Percentiles rank a stretch among this genome's conserved stretches.
Conservation (phyloP, 2,888 invertebrate species). For the Melieria omissa region DNA sequence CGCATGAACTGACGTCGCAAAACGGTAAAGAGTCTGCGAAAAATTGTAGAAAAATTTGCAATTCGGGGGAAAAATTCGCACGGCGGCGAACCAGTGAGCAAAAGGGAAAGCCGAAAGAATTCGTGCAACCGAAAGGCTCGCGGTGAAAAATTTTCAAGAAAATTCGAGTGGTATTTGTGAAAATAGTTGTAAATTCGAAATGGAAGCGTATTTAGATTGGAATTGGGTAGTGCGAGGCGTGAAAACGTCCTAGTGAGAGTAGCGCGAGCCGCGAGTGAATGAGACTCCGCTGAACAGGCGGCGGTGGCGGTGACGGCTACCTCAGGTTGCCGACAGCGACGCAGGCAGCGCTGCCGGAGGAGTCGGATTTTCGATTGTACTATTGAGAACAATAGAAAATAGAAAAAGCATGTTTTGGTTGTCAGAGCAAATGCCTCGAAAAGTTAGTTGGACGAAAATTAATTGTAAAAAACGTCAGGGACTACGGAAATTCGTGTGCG, state of each 20-base stretch:
- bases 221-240: too few species aligned
- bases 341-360: slow-evolving; percentile 39
- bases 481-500: slow-evolving; percentile 21
- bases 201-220: background rate
- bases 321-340: slow-evolving; percentile 34
- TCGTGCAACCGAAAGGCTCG: slow-evolving; percentile 26
- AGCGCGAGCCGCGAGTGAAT: slow-evolving; percentile 28
- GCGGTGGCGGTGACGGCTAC: slow-evolving; percentile 39
- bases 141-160: slow-evolving; percentile 41
- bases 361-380: slow-evolving; percentile 20
- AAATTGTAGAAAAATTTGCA: slow-evolving; percentile 36
- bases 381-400: slow-evolving; percentile 25
- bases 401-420: slow-evolving; percentile 34
- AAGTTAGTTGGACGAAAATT: slow-evolving; percentile 23
- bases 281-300: slow-evolving; percentile 52
- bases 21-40: slow-evolving; percentile 45
- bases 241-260: too few species aligned
- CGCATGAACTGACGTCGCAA: slow-evolving; percentile 35
- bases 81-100: slow-evolving; percentile 51
- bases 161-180: slow-evolving; percentile 27
- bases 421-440: slow-evolving; percentile 39
- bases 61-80: slow-evolving; percentile 52
- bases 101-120: slow-evolving; percentile 44
- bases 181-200: slow-evolving; percentile 9
- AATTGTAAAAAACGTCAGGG: slow-evolving; percentile 24